phyloP scores from a whole-genome alignment of 2,797 vertebrate species.

The Silurus aristotelis region DNA sequence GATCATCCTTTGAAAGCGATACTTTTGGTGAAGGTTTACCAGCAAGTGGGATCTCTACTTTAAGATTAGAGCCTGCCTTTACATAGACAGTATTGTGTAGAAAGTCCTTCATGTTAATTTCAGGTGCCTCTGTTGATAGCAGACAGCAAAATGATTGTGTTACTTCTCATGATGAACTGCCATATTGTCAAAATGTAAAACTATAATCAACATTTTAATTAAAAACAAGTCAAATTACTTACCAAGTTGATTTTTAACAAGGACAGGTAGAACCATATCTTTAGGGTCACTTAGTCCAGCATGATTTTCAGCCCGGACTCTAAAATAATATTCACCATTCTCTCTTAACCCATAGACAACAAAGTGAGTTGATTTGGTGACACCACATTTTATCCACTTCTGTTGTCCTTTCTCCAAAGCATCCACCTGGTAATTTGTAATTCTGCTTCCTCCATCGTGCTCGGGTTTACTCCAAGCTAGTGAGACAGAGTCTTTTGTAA shows the following conservation, averaged over 20 bases:
- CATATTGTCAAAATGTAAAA: background rate
- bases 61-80: conserved; percentile 91
- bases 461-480: conserved; percentile 94
- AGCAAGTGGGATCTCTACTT: conserved; percentile 92
- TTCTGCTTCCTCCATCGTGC: conserved; percentile 94
- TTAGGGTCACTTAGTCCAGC: conserved; percentile 91
- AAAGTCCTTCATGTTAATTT: conserved; percentile 91
- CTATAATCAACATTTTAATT: background rate
- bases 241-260: conserved; percentile 93
- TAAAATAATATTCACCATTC: conserved; percentile 93
- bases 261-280: conserved; percentile 87
- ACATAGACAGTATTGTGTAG: conserved; percentile 92
- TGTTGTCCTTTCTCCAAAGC: conserved; percentile 93
- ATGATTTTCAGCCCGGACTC: conserved; percentile 93
- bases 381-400: conserved; percentile 93
- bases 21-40: conserved; percentile 93
- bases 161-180: background rate
- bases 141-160: conserved; percentile 7
- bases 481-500: conserved; percentile 90
- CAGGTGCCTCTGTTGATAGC: conserved; percentile 84
- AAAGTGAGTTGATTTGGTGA: conserved; percentile 85
- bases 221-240: conserved; percentile 57
- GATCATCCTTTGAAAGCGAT: conserved; percentile 84
- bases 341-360: conserved; percentile 88
- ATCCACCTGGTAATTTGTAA: conserved; percentile 88